Percentiles rank a stretch among this genome's conserved stretches.
Conservation (phyloP, 2,888 invertebrate genomes). For the Athalia rosae region DNA sequence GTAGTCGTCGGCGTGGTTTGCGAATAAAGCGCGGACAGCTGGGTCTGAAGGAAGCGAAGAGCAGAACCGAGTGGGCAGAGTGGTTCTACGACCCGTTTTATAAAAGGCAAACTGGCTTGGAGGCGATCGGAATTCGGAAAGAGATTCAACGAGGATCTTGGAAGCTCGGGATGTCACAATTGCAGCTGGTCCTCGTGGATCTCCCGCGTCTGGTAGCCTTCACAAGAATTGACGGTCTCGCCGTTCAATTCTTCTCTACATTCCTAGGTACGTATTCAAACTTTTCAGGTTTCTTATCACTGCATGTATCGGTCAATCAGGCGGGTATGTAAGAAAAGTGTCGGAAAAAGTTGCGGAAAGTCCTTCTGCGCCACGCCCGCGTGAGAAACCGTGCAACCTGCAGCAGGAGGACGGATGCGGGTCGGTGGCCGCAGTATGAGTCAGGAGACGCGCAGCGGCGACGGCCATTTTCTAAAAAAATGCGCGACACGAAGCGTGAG, state of each 20-base stretch:
- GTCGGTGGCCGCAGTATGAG: conserved; percentile 5
- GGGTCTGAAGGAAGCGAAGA: conserved; percentile 29
- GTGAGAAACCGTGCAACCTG: conserved; percentile 5
- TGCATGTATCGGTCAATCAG: not conserved
- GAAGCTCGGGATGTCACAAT: conserved; percentile 5
- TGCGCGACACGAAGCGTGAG: conserved; percentile 5
- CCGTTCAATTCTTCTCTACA: not conserved
- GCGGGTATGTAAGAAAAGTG: not conserved
- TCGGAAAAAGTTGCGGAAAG: conserved; percentile 14
- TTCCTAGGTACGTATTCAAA: not conserved
- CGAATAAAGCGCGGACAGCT: conserved; percentile 18
- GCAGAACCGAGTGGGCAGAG: conserved; percentile 38
- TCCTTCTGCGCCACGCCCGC: conserved; percentile 14
- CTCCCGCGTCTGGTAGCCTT: not conserved
- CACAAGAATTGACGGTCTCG: too few relatives aligned
- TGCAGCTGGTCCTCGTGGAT: not conserved
- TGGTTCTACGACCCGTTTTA: conserved; percentile 41
- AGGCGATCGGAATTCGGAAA: conserved; percentile 27
- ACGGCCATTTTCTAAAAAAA: conserved; percentile 32
- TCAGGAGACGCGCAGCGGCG: conserved; percentile 7
- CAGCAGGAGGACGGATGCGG: not conserved
- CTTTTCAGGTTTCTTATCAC: not conserved
- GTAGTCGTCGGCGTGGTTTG: conserved; percentile 26
- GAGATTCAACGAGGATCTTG: conserved; percentile 22
- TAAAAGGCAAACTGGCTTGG: conserved; percentile 27